Conservation (phyloP, 2,113 vertebrate species). For the Ammodramus savannarum region DNA sequence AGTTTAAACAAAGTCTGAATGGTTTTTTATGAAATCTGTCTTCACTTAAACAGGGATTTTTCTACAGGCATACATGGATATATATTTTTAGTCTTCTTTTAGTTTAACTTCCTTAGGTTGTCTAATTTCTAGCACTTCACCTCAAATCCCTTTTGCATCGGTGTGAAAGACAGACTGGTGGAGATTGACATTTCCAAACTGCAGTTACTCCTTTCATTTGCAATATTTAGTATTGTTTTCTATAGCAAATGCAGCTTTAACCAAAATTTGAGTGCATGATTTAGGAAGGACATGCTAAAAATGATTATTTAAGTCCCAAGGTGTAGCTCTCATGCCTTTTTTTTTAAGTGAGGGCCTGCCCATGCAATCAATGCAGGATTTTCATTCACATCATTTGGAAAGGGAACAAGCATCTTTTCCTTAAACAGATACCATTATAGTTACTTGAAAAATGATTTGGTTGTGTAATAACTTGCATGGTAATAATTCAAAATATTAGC, state of each 20-base stretch:
- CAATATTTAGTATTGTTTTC: background rate
- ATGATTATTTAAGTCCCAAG: background rate
- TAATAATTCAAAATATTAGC: background rate
- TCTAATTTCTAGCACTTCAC: background rate
- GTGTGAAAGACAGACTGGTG: background rate
- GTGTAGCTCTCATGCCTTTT: background rate
- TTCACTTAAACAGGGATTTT: slow-evolving; percentile 56
- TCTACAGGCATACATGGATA: background rate
- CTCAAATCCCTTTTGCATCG: slow-evolving; percentile 1
- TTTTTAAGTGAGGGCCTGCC: background rate
- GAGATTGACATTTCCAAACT: background rate
- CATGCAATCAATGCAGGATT: background rate
- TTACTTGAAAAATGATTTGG: slow-evolving; percentile 32
- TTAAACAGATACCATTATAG: background rate
- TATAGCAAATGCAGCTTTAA: slow-evolving; percentile 42
- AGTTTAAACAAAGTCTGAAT: background rate
- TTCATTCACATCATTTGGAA: slow-evolving; percentile 1
- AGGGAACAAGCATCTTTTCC: slow-evolving; percentile 12
- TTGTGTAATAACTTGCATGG: slow-evolving; percentile 42
- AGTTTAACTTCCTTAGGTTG: background rate
- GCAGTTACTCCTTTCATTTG: background rate
- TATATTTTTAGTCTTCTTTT: background rate
- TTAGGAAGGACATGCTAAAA: background rate
- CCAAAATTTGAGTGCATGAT: slow-evolving; percentile 1
- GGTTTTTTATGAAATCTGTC: slow-evolving; percentile 7